These are phyloP conservation scores for Crocallis elinguaria DNA, from an alignment of 2,888 invertebrate species.

Conservation along the genomic window DNA sequence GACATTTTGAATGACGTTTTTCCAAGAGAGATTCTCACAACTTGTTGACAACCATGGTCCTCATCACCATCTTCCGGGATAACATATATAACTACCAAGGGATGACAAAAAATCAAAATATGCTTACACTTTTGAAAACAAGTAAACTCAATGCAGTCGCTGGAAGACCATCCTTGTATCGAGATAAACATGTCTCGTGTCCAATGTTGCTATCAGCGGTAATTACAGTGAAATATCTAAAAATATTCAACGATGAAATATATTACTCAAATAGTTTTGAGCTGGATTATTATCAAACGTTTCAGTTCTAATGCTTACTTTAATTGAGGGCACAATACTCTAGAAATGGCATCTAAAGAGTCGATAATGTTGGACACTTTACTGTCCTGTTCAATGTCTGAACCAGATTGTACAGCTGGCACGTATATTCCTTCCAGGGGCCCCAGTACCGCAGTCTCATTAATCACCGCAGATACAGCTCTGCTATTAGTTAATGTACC, in stretches of 20 bases:
- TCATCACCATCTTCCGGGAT: no score
- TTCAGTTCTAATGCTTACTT: no score
- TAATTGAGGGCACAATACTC: not conserved
- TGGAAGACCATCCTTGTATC: constrained; percentile 37
- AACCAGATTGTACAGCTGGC: not conserved
- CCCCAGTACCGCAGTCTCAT: not conserved
- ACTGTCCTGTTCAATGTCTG: not conserved
- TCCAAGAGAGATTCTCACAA: no score
- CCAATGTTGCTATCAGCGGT: constrained; percentile 31
- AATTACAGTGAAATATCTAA: constrained; percentile 43
- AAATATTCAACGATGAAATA: constrained; percentile 1
- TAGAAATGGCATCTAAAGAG: constrained; percentile 2
- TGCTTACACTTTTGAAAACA: constrained; percentile 11
- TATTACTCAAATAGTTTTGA: no score
- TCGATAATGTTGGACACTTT: not conserved
- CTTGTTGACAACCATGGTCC: no score
- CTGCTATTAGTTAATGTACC: not conserved
- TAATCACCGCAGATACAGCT: not conserved
- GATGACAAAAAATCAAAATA: not conserved
- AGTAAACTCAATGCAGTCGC: constrained; percentile 37
- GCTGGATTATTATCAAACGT: no score
- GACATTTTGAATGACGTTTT: no score
- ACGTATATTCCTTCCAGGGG: constrained; percentile 20
- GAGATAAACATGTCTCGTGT: constrained; percentile 34
- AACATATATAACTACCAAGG: no score